These are phyloP conservation scores for Turnix velox DNA, from an alignment of 2,113 vertebrate species.

Conservation along the genomic window DNA sequence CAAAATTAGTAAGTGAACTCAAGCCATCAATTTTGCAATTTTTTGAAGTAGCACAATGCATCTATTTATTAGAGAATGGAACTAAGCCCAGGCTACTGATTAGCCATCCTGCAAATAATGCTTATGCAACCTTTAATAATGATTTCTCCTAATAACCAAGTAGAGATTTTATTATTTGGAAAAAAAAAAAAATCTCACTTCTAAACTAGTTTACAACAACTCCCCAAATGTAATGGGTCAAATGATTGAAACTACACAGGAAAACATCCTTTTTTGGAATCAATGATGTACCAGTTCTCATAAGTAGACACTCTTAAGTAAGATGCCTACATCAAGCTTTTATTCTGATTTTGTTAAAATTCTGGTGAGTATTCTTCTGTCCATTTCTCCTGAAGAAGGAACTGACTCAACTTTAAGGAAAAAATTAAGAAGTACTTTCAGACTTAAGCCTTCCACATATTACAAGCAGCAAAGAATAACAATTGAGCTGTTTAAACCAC, in stretches of 20 bases:
- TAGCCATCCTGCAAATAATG: slow-evolving; percentile 22
- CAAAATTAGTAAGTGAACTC: slow-evolving; percentile 26
- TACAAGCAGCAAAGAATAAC: not conserved
- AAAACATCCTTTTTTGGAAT: not conserved
- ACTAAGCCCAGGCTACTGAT: slow-evolving; percentile 27
- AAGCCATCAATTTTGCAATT: slow-evolving; percentile 46
- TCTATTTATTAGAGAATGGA: slow-evolving; percentile 43
- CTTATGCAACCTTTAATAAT: slow-evolving; percentile 38
- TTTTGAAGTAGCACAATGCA: slow-evolving; percentile 1
- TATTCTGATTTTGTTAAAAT: not conserved
- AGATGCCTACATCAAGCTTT: not conserved
- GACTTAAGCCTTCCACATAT: not conserved
- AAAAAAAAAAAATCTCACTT: slow-evolving; percentile 41
- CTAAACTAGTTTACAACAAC: slow-evolving; percentile 15
- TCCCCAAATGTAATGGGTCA: not conserved
- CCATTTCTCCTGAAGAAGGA: not conserved
- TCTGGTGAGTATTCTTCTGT: not conserved
- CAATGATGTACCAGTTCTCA: not conserved
- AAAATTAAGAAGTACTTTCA: not conserved
- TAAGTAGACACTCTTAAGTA: not conserved
- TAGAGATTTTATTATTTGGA: not conserved
- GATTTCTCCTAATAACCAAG: slow-evolving; percentile 3
- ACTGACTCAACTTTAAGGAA: slow-evolving; percentile 1
- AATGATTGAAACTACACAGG: not conserved
- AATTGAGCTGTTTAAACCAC: not conserved